These are phyloP conservation scores for Takifugu ocellatus DNA, from an alignment of 2,797 vertebrate genomes.

Conservation along the genomic window DNA sequence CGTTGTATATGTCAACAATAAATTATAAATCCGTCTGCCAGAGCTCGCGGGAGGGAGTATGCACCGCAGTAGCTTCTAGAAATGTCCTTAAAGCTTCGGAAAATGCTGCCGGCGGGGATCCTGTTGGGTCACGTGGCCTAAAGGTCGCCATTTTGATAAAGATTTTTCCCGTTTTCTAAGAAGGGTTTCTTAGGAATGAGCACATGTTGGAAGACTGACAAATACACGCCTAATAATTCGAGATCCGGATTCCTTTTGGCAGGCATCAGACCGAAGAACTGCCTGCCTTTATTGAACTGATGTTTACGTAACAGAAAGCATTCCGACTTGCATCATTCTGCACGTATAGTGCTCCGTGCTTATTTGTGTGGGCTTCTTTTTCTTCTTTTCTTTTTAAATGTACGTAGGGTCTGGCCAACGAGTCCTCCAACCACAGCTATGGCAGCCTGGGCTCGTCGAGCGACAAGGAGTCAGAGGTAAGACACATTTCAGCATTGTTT, in stretches of 20 bases:
- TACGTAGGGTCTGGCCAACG: conserved; percentile 90
- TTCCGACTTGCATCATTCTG: neutral
- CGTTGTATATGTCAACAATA: too few species aligned
- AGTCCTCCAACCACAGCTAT: conserved; percentile 98
- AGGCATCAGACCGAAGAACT: conserved; percentile 6
- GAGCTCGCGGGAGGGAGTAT: too few species aligned
- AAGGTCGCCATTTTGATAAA: conserved; percentile 17
- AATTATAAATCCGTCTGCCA: too few species aligned
- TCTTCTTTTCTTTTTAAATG: conserved; percentile 1
- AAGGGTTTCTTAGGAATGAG: conserved; percentile 30
- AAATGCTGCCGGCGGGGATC: neutral
- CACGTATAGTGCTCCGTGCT: neutral
- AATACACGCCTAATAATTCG: conserved; percentile 44
- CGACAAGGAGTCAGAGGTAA: conserved; percentile 98
- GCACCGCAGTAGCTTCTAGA: neutral
- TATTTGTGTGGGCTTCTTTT: conserved; percentile 17
- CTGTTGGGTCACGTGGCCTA: conserved; percentile 2
- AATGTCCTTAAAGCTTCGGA: neutral
- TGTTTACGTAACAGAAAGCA: conserved; percentile 18
- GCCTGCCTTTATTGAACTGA: conserved; percentile 16
- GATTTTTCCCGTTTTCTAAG: conserved; percentile 26
- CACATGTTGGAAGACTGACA: conserved; percentile 26
- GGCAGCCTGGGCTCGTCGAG: conserved; percentile 98
- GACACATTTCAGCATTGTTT: neutral
- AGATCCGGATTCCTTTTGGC: conserved; percentile 35